phyloP scores from a whole-genome alignment of 1,140 invertebrate genomes.

The Halyomorpha halys region DNA sequence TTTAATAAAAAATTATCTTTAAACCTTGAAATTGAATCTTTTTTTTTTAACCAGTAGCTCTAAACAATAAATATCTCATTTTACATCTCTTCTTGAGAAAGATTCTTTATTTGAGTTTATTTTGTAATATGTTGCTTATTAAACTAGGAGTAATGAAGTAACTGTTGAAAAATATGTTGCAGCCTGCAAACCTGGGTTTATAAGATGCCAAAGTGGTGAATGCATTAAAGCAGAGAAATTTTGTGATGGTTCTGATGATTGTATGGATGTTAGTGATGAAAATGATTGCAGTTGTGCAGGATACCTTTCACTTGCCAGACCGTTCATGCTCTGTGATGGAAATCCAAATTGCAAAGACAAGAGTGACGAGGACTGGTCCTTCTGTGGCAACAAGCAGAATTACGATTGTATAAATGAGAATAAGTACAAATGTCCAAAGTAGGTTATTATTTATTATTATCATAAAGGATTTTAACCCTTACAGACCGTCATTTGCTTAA shows the following conservation, averaged over 20 bases:
- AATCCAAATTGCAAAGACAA: constrained; percentile 66
- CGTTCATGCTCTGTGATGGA: constrained; percentile 63
- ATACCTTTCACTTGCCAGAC: constrained; percentile 53
- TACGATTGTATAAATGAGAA: neutral
- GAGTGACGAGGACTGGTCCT: constrained; percentile 57
- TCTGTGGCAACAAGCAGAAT: constrained; percentile 37
- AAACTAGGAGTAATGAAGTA: too few species aligned
- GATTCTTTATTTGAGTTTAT: too few species aligned
- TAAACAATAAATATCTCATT: too few species aligned
- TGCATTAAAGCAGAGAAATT: constrained; percentile 58
- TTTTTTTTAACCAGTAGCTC: too few species aligned
- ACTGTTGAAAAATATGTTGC: too few species aligned
- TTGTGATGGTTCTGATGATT: constrained; percentile 54
- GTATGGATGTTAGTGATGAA: constrained; percentile 59
- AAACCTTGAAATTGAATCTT: too few species aligned
- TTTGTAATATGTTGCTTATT: too few species aligned
- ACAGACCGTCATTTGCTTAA: too few species aligned
- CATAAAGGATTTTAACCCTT: neutral
- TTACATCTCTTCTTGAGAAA: too few species aligned
- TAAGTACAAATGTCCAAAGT: neutral
- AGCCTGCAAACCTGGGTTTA: constrained; percentile 43
- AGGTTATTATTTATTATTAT: neutral
- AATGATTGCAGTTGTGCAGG: constrained; percentile 41
- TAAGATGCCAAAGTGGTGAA: constrained; percentile 52
- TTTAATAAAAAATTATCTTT: too few species aligned